Evolutionary conservation across 2,113 vertebrate species (phyloP).

Genomic region (human): GRCh38 chr15:92175001-92175500

Average conservation of each 20-base stretch:
- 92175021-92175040: background rate
- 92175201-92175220: background rate
- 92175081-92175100: background rate
- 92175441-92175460: background rate
- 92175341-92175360: background rate
- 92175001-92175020: background rate
- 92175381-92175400: no score
- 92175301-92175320: no score
- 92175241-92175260: background rate
- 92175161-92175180: background rate
- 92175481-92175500: fast-evolving
- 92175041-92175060: background rate
- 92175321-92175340: background rate
- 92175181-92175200: no score
- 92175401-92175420: background rate
- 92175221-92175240: background rate
- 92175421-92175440: background rate
- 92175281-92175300: background rate
- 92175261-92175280: background rate
- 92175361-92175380: background rate
- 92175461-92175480: background rate
- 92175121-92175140: background rate
- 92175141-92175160: background rate
- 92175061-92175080: background rate
- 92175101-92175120: background rate